Conservation (phyloP, 1,140 invertebrate species). For the Sycophila sp. region DNA sequence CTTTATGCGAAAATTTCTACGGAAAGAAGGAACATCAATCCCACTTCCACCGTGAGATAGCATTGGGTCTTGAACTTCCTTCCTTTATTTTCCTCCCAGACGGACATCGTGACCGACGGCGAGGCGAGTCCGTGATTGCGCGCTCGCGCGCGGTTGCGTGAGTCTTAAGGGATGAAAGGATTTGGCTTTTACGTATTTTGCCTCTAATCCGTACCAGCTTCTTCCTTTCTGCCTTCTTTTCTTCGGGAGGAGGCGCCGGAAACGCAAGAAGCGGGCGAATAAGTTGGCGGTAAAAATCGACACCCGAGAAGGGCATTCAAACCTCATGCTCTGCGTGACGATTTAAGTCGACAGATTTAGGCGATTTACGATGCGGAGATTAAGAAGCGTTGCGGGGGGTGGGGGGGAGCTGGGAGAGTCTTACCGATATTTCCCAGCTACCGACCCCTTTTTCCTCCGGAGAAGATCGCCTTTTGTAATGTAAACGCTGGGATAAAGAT, state of each 20-base stretch:
- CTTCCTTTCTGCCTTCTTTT: slow-evolving; percentile 33
- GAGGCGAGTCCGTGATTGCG: too few relatives aligned
- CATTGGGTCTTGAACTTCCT: neutral
- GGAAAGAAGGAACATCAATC: neutral
- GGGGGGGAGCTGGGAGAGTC: neutral
- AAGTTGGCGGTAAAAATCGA: neutral
- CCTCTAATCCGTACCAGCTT: slow-evolving; percentile 56
- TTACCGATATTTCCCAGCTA: neutral
- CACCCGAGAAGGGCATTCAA: neutral
- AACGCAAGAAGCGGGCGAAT: neutral
- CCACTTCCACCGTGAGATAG: neutral
- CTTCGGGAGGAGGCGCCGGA: neutral
- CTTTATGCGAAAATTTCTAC: neutral
- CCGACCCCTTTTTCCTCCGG: neutral
- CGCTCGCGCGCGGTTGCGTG: neutral
- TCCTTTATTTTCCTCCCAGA: too few relatives aligned
- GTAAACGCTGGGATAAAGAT: slow-evolving; percentile 9
- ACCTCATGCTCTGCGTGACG: neutral
- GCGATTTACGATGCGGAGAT: slow-evolving; percentile 14
- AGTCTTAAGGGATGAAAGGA: slow-evolving; percentile 56
- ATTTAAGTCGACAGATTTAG: slow-evolving; percentile 30
- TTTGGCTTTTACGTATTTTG: slow-evolving; percentile 59
- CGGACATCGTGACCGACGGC: neutral
- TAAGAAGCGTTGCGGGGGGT: neutral
- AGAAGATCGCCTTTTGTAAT: slow-evolving; percentile 21